phyloP scores from a whole-genome alignment of 2,113 vertebrate genomes.

The Sminthopsis crassicaudata region DNA sequence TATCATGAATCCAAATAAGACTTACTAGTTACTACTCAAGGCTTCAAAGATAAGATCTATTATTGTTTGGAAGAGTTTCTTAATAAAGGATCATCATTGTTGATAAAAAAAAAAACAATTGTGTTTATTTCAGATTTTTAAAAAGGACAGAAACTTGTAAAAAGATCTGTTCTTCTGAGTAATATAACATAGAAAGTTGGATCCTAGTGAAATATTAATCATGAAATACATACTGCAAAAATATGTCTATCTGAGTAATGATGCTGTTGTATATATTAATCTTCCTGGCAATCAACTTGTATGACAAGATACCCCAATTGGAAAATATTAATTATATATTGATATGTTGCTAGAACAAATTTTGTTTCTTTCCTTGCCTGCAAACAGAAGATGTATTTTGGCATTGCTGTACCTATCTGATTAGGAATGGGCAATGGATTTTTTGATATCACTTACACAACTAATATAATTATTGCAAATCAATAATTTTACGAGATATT shows the following conservation, averaged over 20 bases:
- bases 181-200: not conserved
- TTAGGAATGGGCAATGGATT: not conserved
- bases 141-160: not conserved
- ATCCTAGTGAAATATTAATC: constrained; percentile 3
- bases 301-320: not conserved
- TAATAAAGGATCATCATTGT: not conserved
- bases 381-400: not conserved
- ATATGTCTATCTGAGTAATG: not conserved
- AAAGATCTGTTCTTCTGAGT: not conserved
- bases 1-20: not conserved
- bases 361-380: not conserved
- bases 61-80: not conserved
- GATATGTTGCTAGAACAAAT: not conserved
- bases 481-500: not conserved
- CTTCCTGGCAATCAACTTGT: not conserved
- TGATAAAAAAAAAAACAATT: not conserved
- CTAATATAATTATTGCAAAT: not conserved
- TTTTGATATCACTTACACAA: not conserved
- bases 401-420: not conserved
- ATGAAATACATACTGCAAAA: constrained; percentile 18
- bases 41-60: not conserved
- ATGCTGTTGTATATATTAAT: not conserved
- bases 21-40: not conserved
- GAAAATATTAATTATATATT: not conserved
- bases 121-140: not conserved